These are phyloP conservation scores for Cantharis rufa DNA, from an alignment of 2,888 invertebrate species.

Conservation along the genomic window DNA sequence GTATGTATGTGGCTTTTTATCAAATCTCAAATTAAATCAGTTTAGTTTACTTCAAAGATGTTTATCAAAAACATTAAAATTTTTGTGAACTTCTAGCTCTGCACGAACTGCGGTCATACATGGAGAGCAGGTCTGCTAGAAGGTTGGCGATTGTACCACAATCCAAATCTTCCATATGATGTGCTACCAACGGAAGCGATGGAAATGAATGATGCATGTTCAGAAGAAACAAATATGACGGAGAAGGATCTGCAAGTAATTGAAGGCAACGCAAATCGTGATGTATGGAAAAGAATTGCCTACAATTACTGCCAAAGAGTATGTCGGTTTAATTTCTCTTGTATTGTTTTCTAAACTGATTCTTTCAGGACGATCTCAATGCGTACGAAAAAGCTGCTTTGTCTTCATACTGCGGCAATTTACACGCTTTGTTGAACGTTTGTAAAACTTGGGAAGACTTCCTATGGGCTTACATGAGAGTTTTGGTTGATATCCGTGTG, in stretches of 20 bases:
- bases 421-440: constrained; percentile 74
- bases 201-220: constrained; percentile 47
- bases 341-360: constrained; percentile 16
- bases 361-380: constrained; percentile 59
- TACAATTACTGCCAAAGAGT: constrained; percentile 58
- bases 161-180: constrained; percentile 71
- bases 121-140: constrained; percentile 91
- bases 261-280: constrained; percentile 82
- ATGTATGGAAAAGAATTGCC: constrained; percentile 77
- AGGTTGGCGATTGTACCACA: constrained; percentile 88
- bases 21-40: too few relatives aligned
- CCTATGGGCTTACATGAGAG: constrained; percentile 85
- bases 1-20: too few relatives aligned
- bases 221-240: constrained; percentile 66
- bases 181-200: constrained; percentile 45
- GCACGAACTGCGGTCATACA: constrained; percentile 84
- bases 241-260: constrained; percentile 52
- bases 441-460: constrained; percentile 88
- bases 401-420: constrained; percentile 81
- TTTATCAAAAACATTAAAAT: too few relatives aligned
- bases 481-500: constrained; percentile 81
- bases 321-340: not conserved
- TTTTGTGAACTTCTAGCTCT: constrained; percentile 56
- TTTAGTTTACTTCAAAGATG: too few relatives aligned
- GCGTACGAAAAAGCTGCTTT: constrained; percentile 69